A percentile compares a stretch with the other conserved stretches of the same genome.
phyloP scores from a whole-genome alignment of 2,113 vertebrate species.

The Gopherus evgoodei region DNA sequence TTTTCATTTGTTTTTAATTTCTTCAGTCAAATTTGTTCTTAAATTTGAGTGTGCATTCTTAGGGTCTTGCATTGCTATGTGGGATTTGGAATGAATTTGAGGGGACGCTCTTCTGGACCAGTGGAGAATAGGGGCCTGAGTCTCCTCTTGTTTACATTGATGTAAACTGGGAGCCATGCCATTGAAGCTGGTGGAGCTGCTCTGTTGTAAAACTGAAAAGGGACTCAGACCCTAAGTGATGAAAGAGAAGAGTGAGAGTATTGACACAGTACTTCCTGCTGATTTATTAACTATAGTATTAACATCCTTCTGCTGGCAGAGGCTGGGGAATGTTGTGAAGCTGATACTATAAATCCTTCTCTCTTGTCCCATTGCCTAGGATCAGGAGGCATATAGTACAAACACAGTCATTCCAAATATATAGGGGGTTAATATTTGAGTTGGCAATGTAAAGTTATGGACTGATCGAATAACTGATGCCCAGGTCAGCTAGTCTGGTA shows the following conservation, averaged over 20 bases:
- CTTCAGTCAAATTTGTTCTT: not conserved
- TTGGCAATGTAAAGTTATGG: not conserved
- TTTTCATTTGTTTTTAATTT: not conserved
- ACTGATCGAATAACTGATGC: not conserved
- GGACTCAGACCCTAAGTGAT: not conserved
- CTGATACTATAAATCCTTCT: not conserved
- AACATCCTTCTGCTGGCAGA: not conserved
- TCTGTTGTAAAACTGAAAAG: not conserved
- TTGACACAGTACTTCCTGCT: not conserved
- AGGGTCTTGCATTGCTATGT: not conserved
- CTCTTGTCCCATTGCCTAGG: not conserved
- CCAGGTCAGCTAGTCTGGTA: not conserved
- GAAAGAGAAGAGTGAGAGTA: not conserved
- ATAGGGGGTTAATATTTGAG: not conserved
- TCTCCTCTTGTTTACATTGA: not conserved
- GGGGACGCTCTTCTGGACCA: not conserved
- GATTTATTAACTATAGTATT: not conserved
- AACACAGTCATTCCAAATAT: not conserved
- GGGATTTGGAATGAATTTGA: not conserved
- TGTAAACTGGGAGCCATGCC: not conserved
- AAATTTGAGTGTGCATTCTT: not conserved
- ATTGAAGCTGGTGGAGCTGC: not conserved
- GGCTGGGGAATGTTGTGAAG: rapidly evolving
- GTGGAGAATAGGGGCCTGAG: rapidly evolving
- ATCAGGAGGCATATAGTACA: not conserved